Evolutionary conservation across 35 echinoderm and acorn worm genomes (phyloP).

Genomic region (Strongylocentrotus purpuratus): DNA sequence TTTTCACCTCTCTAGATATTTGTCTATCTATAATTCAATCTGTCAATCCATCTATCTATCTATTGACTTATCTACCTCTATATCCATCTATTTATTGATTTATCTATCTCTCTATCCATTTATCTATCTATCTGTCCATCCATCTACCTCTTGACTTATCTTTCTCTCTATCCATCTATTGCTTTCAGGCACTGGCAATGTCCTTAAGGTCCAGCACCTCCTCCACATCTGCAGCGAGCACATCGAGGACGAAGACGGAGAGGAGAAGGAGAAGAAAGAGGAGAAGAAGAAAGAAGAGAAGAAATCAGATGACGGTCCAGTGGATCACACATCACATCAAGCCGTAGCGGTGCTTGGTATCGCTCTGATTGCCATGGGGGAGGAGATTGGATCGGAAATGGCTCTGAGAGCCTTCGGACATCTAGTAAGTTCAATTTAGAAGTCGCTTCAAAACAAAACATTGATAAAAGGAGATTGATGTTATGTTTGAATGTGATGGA

Average conservation of each 20-base stretch:
- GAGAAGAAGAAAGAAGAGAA: conserved; percentile 79
- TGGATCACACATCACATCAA: conserved; percentile 90
- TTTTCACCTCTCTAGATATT: too few species aligned
- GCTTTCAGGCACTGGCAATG: conserved; percentile 91
- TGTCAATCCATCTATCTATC: too few species aligned
- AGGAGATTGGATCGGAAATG: conserved; percentile 98
- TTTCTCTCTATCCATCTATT: neutral
- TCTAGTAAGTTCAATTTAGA: conserved; percentile 66
- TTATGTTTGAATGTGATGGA: too few species aligned
- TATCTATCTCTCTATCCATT: neutral
- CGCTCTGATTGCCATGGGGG: conserved; percentile 94
- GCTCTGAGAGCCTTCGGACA: conserved; percentile 90
- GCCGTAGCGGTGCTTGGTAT: conserved; percentile 87
- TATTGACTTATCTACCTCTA: too few species aligned
- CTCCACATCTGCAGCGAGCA: conserved; percentile 99
- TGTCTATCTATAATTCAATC: too few species aligned
- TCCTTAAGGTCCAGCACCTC: conserved; percentile 91
- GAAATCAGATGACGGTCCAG: conserved; percentile 72
- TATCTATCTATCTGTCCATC: neutral
- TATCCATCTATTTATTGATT: too few species aligned
- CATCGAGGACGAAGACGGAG: conserved; percentile 83
- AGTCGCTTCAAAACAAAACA: too few species aligned
- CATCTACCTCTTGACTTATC: too few species aligned
- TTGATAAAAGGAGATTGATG: too few species aligned
- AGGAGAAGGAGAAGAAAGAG: conserved; percentile 77